Base-by-base conservation (phyloP, 2,797 vertebrate genomes). In the Meda fulgida region DNA sequence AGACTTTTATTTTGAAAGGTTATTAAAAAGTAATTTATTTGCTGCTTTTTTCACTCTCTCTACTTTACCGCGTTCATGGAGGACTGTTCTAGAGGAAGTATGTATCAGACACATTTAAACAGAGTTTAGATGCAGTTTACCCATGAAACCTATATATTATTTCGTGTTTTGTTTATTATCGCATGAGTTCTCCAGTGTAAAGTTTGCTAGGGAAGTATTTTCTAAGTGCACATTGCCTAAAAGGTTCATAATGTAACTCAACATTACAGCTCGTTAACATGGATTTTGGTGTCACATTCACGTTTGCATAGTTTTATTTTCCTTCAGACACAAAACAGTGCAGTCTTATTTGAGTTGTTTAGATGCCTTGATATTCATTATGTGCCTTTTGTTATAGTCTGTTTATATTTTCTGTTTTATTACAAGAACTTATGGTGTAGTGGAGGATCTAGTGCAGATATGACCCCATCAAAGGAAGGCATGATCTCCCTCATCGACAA, bases 401-500 rank as follows among this genome's bases (percentile, higher is more conserved):
- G 26, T 46, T 53, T 19, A 11, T 18, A 6, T n/a, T 69, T 67
- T 34, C 1, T 69, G 4, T 38, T 55, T 81, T 9, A 60, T 26
- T 46, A 13, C 55, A 10, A 78, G 55, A 43, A 36, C n/a, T 13
- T 43, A 23, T 80, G 29, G 43, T 71, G 69, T 66, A 40, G 38
- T n/a, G 26, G 76, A 63, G 46, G 83, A 70, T 26, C 67, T 63
- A 51, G 38, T 73, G 85, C 76, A 84, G 76, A 92, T 93, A 91
- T 93, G 87, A 97, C 96, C 88, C 94, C 94, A 0, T 89, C 91
- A 2, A 96, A 93, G 8, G 93, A 94, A 81, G 95, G 90, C 34
- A 89, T 94, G 38, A 90, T 93, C 58, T 95, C 93, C 14, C 95
- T 98, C 88, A 97, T 98, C 2, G 97, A 98, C 90, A 93, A 93